Conservation (phyloP, 2,797 vertebrate species). For the Lemur catta region DNA sequence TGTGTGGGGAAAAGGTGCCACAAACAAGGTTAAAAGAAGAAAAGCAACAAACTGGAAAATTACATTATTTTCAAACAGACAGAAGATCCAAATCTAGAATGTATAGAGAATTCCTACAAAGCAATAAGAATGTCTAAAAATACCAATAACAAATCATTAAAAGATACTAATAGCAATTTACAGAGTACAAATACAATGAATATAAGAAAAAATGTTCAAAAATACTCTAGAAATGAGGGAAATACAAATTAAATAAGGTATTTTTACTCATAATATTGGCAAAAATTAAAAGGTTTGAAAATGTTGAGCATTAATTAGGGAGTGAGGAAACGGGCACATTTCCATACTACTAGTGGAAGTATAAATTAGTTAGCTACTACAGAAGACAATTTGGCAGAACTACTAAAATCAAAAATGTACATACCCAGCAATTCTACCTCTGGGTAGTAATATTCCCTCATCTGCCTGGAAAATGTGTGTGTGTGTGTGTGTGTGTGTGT, state of each 20-base stretch:
- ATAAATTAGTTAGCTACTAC: neutral
- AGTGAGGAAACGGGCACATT: neutral
- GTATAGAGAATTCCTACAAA: slow-evolving; percentile 19
- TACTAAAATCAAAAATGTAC: slow-evolving; percentile 34
- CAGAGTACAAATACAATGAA: slow-evolving; percentile 13
- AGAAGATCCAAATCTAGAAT: slow-evolving; percentile 14
- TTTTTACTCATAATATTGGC: neutral
- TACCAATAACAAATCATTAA: slow-evolving; percentile 39
- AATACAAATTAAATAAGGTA: neutral
- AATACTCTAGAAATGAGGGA: slow-evolving; percentile 44
- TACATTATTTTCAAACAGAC: neutral
- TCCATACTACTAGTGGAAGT: neutral
- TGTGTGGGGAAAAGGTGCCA: neutral
- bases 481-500: neutral
- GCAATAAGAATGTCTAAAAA: slow-evolving; percentile 47
- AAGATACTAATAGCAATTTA: neutral
- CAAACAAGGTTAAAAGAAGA: slow-evolving; percentile 28
- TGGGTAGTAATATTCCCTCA: neutral
- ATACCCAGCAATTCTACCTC: slow-evolving; percentile 9
- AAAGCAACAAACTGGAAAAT: slow-evolving; percentile 43
- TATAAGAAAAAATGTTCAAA: neutral
- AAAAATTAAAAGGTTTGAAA: slow-evolving; percentile 41
- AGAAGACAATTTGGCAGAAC: slow-evolving; percentile 28
- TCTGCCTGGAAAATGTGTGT: neutral
- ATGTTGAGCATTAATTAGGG: neutral